Percentiles rank a stretch among this genome's conserved stretches.
Conservation (phyloP, 2,888 invertebrate species). For the Trichogramma evanescens region DNA sequence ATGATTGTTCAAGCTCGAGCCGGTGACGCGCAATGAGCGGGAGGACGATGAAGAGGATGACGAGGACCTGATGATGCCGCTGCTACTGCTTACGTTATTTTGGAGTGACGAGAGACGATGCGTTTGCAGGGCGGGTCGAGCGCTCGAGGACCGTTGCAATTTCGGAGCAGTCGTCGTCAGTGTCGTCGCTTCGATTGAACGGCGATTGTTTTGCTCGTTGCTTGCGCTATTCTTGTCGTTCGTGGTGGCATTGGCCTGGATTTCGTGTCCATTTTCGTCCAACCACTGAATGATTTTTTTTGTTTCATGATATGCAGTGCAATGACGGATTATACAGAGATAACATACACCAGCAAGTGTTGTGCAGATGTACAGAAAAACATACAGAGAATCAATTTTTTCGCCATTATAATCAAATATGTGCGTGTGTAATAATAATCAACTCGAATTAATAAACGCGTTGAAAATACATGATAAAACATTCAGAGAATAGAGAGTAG, state of each 20-base stretch:
- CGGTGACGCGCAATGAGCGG: neutral
- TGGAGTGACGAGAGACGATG: conserved; percentile 17
- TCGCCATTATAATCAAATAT: neutral
- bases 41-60: neutral
- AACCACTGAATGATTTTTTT: conserved; percentile 54
- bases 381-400: neutral
- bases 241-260: conserved; percentile 16
- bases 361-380: too few relatives aligned
- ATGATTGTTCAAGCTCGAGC: neutral
- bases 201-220: conserved; percentile 9
- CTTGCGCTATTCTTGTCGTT: conserved; percentile 18
- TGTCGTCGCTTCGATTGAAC: neutral
- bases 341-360: too few relatives aligned
- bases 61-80: conserved; percentile 24
- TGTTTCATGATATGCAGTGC: neutral
- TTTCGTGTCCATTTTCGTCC: conserved; percentile 66
- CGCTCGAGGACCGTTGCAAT: conserved; percentile 20
- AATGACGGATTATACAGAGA: too few relatives aligned
- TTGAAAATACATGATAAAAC: neutral
- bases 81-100: conserved; percentile 29
- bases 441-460: neutral
- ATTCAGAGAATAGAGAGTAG: too few relatives aligned
- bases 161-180: neutral
- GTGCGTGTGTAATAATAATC: neutral
- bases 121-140: conserved; percentile 35